Evolutionary conservation across 2,113 vertebrate species (phyloP).

Genomic region (Mastomys coucha): DNA sequence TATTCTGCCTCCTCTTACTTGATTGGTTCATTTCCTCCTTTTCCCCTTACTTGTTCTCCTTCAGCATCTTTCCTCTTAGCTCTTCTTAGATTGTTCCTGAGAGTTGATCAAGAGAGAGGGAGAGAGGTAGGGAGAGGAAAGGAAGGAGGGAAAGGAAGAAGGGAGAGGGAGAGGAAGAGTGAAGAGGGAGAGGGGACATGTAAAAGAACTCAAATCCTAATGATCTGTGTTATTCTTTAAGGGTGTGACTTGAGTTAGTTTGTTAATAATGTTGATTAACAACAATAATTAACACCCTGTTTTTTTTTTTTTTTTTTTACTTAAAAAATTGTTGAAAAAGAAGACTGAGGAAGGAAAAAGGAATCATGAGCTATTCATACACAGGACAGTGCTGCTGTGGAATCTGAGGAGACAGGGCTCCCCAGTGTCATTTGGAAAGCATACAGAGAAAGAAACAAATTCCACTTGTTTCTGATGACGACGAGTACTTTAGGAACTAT

Average conservation of each 20-base stretch:
- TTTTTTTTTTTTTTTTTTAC: too few relatives aligned
- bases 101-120: neutral
- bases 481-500: conserved; percentile 70
- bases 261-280: neutral
- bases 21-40: neutral
- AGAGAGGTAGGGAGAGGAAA: neutral
- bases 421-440: neutral
- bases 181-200: too few relatives aligned
- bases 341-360: too few relatives aligned
- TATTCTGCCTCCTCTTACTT: neutral
- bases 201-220: neutral
- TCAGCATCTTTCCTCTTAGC: neutral
- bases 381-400: neutral
- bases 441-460: neutral
- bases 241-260: neutral
- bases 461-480: conserved; percentile 35
- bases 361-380: neutral
- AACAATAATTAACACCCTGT: neutral
- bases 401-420: neutral
- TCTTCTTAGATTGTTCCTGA: neutral
- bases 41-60: neutral
- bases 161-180: neutral
- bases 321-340: neutral
- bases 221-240: neutral
- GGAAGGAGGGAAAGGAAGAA: neutral